These are phyloP conservation scores for Caradrina kadenii DNA, from an alignment of 2,888 invertebrate genomes.

Conservation along the genomic window DNA sequence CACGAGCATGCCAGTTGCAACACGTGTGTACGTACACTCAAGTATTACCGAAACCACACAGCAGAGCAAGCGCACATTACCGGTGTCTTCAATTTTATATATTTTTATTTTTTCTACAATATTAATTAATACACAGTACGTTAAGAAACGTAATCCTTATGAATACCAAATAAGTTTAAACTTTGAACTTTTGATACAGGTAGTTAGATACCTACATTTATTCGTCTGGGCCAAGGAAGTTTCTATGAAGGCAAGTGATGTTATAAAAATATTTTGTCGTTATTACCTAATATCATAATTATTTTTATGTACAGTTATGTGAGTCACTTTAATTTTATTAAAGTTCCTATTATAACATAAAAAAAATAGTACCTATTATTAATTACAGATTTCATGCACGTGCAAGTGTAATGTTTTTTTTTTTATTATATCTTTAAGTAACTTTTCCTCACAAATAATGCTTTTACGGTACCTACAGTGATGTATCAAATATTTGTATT, in stretches of 20 bases:
- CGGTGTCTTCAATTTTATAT: constrained; percentile 7
- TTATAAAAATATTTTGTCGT: constrained; percentile 25
- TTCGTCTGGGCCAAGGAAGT: constrained; percentile 29
- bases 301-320: too few species aligned
- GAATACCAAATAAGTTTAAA: constrained; percentile 56
- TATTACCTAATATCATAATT: constrained; percentile 23
- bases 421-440: too few species aligned
- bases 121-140: constrained; percentile 32
- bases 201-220: constrained; percentile 26
- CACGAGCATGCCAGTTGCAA: constrained; percentile 41
- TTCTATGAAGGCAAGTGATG: constrained; percentile 26
- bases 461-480: too few species aligned
- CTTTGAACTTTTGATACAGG: constrained; percentile 61
- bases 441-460: too few species aligned
- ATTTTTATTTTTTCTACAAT: constrained; percentile 28
- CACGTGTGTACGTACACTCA: constrained; percentile 20
- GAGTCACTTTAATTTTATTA: too few species aligned
- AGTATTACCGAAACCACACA: constrained; percentile 38
- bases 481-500: too few species aligned
- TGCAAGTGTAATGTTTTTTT: too few species aligned
- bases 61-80: constrained; percentile 12
- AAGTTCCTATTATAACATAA: too few species aligned
- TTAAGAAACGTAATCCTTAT: constrained; percentile 49
- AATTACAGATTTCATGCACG: too few species aligned
- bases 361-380: too few species aligned